These are phyloP conservation scores for Aquatica leii DNA, from an alignment of 2,888 invertebrate genomes.

Conservation along the genomic window DNA sequence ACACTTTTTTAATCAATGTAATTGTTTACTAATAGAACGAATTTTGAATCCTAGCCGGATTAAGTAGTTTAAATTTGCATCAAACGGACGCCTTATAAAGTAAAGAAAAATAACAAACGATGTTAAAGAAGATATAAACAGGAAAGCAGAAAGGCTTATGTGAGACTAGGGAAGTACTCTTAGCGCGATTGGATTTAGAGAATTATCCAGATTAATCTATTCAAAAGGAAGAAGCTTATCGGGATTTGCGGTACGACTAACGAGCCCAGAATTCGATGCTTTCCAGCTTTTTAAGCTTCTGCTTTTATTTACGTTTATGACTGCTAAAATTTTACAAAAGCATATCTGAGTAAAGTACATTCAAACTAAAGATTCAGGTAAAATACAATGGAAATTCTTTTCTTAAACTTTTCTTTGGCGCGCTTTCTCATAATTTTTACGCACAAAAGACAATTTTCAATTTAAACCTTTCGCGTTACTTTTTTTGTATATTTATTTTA, in stretches of 20 bases:
- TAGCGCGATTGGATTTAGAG: conserved; percentile 43
- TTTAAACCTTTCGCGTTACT: no score
- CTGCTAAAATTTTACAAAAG: conserved; percentile 19
- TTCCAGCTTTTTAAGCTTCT: conserved; percentile 37
- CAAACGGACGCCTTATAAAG: not conserved
- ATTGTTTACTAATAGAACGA: conserved; percentile 10
- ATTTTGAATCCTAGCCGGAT: not conserved
- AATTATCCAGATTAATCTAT: conserved; percentile 45
- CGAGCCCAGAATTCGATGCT: conserved; percentile 37
- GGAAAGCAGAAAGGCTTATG: conserved; percentile 35
- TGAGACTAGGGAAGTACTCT: conserved; percentile 35
- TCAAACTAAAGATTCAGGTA: conserved; percentile 1
- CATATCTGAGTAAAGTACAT: conserved; percentile 1
- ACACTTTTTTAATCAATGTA: conserved; percentile 25
- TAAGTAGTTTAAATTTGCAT: conserved; percentile 1
- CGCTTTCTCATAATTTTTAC: no score
- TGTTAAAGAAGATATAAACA: conserved; percentile 25
- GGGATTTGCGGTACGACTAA: conserved; percentile 41
- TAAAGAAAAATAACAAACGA: conserved; percentile 25
- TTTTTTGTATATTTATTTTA: not conserved
- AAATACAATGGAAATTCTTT: not conserved
- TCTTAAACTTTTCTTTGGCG: not conserved
- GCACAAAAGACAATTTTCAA: no score
- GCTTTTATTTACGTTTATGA: conserved; percentile 34
- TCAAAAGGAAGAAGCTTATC: conserved; percentile 43